Evolutionary conservation across 1,140 invertebrate species (phyloP).

Genomic region (Hycleus cichorii): DNA sequence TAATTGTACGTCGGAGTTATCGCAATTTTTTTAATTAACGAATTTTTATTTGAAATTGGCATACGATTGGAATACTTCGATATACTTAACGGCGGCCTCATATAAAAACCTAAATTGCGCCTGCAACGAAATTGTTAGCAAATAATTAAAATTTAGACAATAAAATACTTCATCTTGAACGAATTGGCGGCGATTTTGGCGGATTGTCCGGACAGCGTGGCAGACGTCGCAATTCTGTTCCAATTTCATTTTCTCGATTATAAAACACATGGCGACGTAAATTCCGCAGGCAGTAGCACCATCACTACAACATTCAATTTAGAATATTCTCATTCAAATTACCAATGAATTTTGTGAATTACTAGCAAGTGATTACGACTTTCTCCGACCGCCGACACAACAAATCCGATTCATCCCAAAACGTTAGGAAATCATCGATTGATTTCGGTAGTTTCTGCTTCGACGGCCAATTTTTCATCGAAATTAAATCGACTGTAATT

Average conservation of each 20-base stretch:
- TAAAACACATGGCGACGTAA: constrained; percentile 34
- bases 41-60: constrained; percentile 29
- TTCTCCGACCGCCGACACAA: constrained; percentile 7
- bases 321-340: no score
- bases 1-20: no score
- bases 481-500: constrained; percentile 9
- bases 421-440: constrained; percentile 19
- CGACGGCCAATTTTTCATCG: constrained; percentile 14
- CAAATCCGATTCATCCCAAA: constrained; percentile 13
- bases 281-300: constrained; percentile 37
- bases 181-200: constrained; percentile 36
- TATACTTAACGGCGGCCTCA: constrained; percentile 30
- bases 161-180: constrained; percentile 15
- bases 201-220: constrained; percentile 34
- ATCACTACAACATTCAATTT: constrained; percentile 25
- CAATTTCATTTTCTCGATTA: constrained; percentile 40
- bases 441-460: constrained; percentile 4
- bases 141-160: not conserved
- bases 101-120: constrained; percentile 37
- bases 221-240: constrained; percentile 41
- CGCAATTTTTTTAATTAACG: not conserved
- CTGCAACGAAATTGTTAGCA: constrained; percentile 20
- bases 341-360: not conserved
- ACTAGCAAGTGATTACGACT: constrained; percentile 25
- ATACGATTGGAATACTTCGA: constrained; percentile 34